Base-by-base conservation (phyloP, 1,140 invertebrate species). In the Solenopsis invicta region DNA sequence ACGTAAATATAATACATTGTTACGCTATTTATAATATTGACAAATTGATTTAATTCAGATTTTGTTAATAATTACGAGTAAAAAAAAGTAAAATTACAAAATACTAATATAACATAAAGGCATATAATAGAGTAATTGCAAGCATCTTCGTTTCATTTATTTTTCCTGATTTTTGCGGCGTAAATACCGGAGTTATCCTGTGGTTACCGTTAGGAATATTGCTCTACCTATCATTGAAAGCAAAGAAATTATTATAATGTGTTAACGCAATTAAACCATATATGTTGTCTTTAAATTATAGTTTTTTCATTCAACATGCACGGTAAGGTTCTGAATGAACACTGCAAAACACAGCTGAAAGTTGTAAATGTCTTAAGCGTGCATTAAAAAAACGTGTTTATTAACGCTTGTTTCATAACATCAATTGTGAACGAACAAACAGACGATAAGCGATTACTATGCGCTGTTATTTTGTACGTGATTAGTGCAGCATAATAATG, bases 361-460 rank as follows among this genome's bases (percentile, higher is more conserved):
- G 69, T 45, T 56, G 56, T 56, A 16, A 71, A 81, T 71, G 50
- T 16, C 34, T 81, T 24, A 6, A 56, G n/a, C n/a, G 50, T 34
- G 50, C 5, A 45, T 81, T 81, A 69, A 56, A 71, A 37, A 69
- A 61, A 21, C 29, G 62, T 71, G 50, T 71, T 81, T 81, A 56
- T 71, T 69, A 56, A 81, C 21, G 50, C 34, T 71, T 56, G 54
- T 48, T 69, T 81, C 50, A 64, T 54, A 80, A 80, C 50, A 24
- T 69, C 50, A 62, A 29, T 29, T 41, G 34, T 18, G 64, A 10
- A 54, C 48, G 50, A 37, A 16, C 45, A 41, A 16, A 50, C 37
- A 45, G 21, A n/a, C 37, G 37, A 34, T 10, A 45, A 41, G 59
- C 41, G 10, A 78, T 69, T 21, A 34, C 13, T 16, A 34, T 8